A percentile compares a stretch with the other conserved stretches of the same genome.
These are phyloP conservation scores for Poeciliopsis infans DNA, from an alignment of 2,797 vertebrate species.

Conservation along the genomic window DNA sequence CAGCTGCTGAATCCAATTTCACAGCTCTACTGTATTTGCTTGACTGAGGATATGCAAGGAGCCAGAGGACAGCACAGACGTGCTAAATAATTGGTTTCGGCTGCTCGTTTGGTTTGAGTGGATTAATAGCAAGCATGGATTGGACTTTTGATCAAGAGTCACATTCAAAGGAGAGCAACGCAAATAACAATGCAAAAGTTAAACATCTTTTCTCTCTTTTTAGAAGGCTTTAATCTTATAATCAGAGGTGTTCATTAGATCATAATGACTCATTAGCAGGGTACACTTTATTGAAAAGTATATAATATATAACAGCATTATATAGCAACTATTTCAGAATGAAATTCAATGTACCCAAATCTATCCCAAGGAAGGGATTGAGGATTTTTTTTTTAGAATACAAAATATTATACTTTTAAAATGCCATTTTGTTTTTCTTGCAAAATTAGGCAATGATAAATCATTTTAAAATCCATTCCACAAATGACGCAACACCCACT, in stretches of 20 bases:
- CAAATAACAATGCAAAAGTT: conserved; percentile 41
- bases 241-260: conserved; percentile 61
- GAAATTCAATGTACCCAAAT: background rate
- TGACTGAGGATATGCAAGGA: conserved; percentile 77
- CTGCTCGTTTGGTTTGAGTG: conserved; percentile 68
- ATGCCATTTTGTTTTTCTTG: background rate
- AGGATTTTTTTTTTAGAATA: background rate
- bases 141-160: conserved; percentile 62
- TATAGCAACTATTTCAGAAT: background rate
- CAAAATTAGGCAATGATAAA: background rate
- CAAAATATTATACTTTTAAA: background rate
- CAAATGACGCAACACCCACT: background rate
- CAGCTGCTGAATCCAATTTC: conserved; percentile 64
- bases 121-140: conserved; percentile 57
- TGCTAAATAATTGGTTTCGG: conserved; percentile 76
- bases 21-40: conserved; percentile 75
- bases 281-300: conserved; percentile 4
- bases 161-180: conserved; percentile 27
- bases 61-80: conserved; percentile 40
- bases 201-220: conserved; percentile 29
- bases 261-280: conserved; percentile 45
- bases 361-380: background rate
- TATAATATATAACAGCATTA: background rate
- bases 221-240: conserved; percentile 51
- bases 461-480: background rate